Evolutionary conservation across 2,797 vertebrate genomes (phyloP), one percentile per base, ranked within the genome.

Genomic region (Sebastolobus alascanus): DNA sequence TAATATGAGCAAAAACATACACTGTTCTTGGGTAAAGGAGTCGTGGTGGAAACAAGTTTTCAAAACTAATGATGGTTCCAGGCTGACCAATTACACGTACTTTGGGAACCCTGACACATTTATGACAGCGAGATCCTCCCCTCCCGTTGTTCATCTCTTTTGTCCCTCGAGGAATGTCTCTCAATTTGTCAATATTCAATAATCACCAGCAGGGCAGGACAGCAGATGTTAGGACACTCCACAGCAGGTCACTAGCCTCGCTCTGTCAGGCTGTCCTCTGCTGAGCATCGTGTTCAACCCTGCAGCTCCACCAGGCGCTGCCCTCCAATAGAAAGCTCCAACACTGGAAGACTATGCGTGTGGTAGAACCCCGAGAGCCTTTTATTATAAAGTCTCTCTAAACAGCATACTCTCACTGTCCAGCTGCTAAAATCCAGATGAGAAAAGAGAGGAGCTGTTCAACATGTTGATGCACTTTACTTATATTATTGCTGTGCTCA

Each of bases 111-210:
- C 55, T 86, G 84, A 81, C 89, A 90, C 31, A 86, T 91, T 74
- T 90, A 75, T 64, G 75, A 75, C 69, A 78, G 35, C 4, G 1
- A 59, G 73, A 69, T 59, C 89, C 88, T 86, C 90, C 69, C 12
- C 29, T 69, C 54, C 76, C 8, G 74, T 90, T 95, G 94, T 89
- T 93, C 83, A 86, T 86, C 87, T 84, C 84, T 81, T 86, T 92
- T 93, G 94, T 93, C 93, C 93, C 95, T 50, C 38, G 75, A 83
- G 75, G 85, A 84, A 79, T 79, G 75, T 80, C 69, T 55, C 54
- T 43, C 68, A 92, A 90, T 91, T 87, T 87, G 93, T 94, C 95
- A 95, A 96, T 96, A 96, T 96, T 95, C 95, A 95, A 94, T 97
- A 96, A 96, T 95, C 82, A 77, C 37, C 90, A 89, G 56, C 63